Conservation (phyloP, 1,140 invertebrate genomes). For the Drosophila tani region DNA sequence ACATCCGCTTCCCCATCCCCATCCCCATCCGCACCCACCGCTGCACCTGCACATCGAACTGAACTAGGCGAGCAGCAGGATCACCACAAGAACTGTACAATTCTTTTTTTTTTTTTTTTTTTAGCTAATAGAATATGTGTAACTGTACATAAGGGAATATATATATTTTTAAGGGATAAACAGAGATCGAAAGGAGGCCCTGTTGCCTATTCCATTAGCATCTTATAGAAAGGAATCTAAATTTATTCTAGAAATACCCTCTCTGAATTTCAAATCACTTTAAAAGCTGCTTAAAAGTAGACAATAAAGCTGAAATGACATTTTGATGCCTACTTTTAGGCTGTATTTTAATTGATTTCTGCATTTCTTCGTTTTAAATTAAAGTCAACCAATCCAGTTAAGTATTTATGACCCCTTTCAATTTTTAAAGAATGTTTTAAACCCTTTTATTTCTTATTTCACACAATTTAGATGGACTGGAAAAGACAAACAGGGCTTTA, state of each 20-base stretch:
- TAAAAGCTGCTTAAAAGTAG: too few species aligned
- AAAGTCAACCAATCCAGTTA: too few species aligned
- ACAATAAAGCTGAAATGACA: too few species aligned
- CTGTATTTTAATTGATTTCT: too few species aligned
- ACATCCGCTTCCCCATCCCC: conserved; percentile 37
- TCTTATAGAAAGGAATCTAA: too few species aligned
- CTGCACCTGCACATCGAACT: conserved; percentile 64
- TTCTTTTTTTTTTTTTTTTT: conserved; percentile 39
- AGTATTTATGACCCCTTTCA: too few species aligned
- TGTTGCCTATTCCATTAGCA: not conserved
- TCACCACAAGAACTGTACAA: conserved; percentile 35
- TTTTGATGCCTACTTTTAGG: too few species aligned
- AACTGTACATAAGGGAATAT: conserved; percentile 24
- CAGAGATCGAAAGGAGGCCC: not conserved
- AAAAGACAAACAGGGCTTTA: not conserved
- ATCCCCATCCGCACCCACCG: conserved; percentile 49
- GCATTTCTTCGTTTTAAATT: too few species aligned
- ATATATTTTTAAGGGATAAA: not conserved
- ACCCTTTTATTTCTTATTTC: too few species aligned
- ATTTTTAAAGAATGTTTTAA: too few species aligned
- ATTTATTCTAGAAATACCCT: not conserved
- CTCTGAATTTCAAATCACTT: too few species aligned
- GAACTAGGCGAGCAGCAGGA: conserved; percentile 27
- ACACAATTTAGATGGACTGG: too few species aligned
- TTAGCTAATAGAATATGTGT: conserved; percentile 32